Conservation (phyloP, 2,797 vertebrate genomes). For the Meda fulgida region DNA sequence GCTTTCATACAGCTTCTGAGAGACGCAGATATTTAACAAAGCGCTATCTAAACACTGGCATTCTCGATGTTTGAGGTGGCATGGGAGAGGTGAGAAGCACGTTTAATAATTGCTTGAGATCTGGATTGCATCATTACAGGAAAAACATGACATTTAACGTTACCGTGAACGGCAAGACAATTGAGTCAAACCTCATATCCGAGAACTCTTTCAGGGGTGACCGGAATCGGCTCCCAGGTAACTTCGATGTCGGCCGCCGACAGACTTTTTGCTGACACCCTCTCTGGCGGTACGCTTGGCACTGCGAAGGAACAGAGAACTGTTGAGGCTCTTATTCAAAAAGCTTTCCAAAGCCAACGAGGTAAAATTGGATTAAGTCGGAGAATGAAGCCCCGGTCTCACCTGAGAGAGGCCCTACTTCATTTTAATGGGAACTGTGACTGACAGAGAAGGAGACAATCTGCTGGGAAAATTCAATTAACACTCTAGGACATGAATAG, state of each 20-base stretch:
- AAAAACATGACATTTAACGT: constrained; percentile 14
- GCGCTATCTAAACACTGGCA: constrained; percentile 4
- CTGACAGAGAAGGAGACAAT: constrained; percentile 79
- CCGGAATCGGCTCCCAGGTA: constrained; percentile 83
- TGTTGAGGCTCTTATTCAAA: constrained; percentile 40
- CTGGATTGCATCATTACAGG: not conserved
- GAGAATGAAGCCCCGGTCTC: constrained; percentile 69
- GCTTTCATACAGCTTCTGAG: constrained; percentile 43
- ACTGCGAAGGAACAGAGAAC: constrained; percentile 77
- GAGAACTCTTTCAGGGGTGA: constrained; percentile 86
- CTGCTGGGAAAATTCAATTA: constrained; percentile 82
- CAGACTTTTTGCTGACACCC: constrained; percentile 83
- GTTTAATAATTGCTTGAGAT: constrained; percentile 22
- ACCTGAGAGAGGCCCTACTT: constrained; percentile 70
- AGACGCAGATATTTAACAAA: constrained; percentile 43
- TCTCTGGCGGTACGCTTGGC: constrained; percentile 83
- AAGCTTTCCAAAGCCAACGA: constrained; percentile 58
- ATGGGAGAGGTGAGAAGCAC: constrained; percentile 10
- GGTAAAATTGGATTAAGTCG: constrained; percentile 65
- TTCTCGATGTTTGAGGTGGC: not conserved
- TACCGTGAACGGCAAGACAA: not conserved
- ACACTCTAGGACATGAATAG: constrained; percentile 77
- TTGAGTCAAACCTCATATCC: constrained; percentile 88
- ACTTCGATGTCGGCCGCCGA: constrained; percentile 90
- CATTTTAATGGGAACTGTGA: constrained; percentile 79